Evolutionary conservation across 92 coral and sea anemone genomes (phyloP), one percentile per base, ranked within the genome.

Genomic region (Montipora capitata): DNA sequence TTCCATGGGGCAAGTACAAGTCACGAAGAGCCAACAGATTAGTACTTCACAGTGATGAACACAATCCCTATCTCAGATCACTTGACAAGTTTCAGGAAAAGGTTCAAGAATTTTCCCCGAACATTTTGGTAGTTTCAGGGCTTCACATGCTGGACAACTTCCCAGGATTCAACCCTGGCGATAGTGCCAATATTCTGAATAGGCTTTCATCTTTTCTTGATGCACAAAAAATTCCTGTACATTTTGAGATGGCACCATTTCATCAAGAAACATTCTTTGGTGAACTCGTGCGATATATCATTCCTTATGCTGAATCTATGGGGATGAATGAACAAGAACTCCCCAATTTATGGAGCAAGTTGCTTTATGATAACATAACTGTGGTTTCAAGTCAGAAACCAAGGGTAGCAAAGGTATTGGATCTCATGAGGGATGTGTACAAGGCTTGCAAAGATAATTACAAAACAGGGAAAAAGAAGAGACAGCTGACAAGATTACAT

Each of bases 301-400:
- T 97, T 76, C 99, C 98, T 10, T 93, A 96, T 12, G 91, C 92
- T 3, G 91, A 95, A 75, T 96, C 98, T 16, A 65, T 97, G 71
- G 99, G 99, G 2, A 89, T 97, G 89, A 97, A 97, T 88, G 99
- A 97, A 74, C 99, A 97, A 77, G 99, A 97, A 54, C 92, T 97
- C n/a, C 97, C 96, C 7, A 96, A 96, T 56, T 74, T 96, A 20
- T 92, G 88, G 58, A 96, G 92, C 51, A 94, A 90, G 64, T 73
- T 96, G 9, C 92, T 87, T 35, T 72, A 74, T 74, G 94, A 91
- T 56, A 95, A 93, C 20, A 91, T 95, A n/a, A 96, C 95, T 10
- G 88, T 92, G 74, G 92, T 91, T 40, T 89, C 99, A 16, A 90
- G 96, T n/a, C 97, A 95, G 78, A 94, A 94, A 68, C 99, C 99